Base-by-base conservation (phyloP, 2,888 invertebrate genomes). In the Acanthoscelides obtectus region DNA sequence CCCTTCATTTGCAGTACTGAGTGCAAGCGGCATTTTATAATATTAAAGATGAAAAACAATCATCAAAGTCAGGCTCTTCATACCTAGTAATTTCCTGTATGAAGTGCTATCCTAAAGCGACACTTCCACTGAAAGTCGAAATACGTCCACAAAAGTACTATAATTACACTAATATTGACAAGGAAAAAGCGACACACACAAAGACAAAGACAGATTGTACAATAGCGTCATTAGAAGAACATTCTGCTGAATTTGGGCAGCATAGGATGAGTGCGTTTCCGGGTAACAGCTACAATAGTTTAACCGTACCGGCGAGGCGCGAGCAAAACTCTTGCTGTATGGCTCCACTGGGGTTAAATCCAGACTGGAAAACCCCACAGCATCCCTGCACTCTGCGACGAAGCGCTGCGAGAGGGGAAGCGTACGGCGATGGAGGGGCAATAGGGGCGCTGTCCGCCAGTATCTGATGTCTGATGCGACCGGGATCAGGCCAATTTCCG, bases 391-490 rank as follows among this genome's bases (percentile, higher is more conserved):
- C 79, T 79, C 81, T 80, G 80, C 81, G 81, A 80, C 81, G 78
- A 79, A 78, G 80, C 80, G 76, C 76, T 75, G 73, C 78, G 77
- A 77, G 79, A 78, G 79, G 80, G 80, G 71, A 65, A 71, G 74
- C 74, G 80, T 71, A 78, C 75, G 75, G 75, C 75, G 75, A 75
- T 75, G 75, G 76, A 75, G 75, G 76, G 80, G 79, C 73, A 80
- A 80, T 80, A 81, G 81, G 82, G 82, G 82, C 82, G 83, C 83
- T 83, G 83, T 83, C 83, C 81, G 80, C 80, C 82, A 82, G 82
- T 83, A 83, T 83, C 83, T 82, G 82, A 83, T 83, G 81, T 80
- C 79, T 79, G 67, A 67, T 22, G 67, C n/a, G n/a, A n/a, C 2
- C 21, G 22, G 22, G 67, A 67, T 67, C 45, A 67, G 64, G 22